Conservation (phyloP, 2,113 vertebrate species). For the Myrmecophaga tridactyla region DNA sequence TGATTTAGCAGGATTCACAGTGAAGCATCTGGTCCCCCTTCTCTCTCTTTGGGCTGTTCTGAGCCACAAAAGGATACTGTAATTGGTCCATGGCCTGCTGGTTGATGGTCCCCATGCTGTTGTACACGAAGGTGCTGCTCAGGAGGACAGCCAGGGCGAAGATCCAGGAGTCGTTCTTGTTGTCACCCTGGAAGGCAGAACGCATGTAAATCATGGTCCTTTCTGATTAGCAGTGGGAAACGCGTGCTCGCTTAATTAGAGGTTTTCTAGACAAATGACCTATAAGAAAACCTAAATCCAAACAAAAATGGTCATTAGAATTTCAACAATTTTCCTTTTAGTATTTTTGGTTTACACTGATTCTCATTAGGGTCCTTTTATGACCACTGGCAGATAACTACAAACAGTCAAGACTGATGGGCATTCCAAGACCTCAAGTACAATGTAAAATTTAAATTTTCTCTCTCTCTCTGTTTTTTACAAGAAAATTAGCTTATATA, state of each 20-base stretch:
- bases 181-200: constrained; percentile 55
- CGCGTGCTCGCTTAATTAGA: not conserved
- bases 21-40: not conserved
- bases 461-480: not conserved
- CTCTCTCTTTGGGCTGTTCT: not conserved
- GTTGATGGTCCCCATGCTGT: constrained; percentile 67
- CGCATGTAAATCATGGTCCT: not conserved
- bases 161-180: constrained; percentile 62
- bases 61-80: not conserved
- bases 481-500: not conserved
- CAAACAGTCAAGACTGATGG: not conserved
- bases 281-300: not conserved
- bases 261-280: not conserved
- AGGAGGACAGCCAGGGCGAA: constrained; percentile 62
- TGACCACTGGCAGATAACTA: not conserved
- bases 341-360: not conserved
- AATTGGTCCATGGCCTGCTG: constrained; percentile 63
- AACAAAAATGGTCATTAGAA: not conserved
- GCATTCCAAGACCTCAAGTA: not conserved
- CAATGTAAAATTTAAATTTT: not conserved
- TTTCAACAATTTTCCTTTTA: not conserved
- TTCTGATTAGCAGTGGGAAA: not conserved
- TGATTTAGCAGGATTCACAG: not conserved
- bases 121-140: constrained; percentile 71
- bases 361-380: not conserved